Evolutionary conservation across 2,888 invertebrate genomes (phyloP), one percentile per base, ranked within the genome.

Genomic region (Eupithecia subumbrata): DNA sequence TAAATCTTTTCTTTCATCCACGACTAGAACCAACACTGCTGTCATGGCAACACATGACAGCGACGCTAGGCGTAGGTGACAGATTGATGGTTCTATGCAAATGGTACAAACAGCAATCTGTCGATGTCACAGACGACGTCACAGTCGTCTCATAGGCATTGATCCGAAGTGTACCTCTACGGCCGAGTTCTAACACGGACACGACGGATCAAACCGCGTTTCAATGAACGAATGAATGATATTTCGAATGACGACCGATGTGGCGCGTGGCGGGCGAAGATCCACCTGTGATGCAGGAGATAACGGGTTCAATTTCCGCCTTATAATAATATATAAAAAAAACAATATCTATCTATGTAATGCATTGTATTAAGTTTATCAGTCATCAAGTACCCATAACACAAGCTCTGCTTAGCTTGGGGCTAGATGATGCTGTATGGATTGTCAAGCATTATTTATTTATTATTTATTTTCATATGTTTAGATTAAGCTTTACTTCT

Each of bases 41-140:
- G 22, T 0, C 60, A 60, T 60, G 60, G 5, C 60, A 60, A 14
- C 60, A 25, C 60, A 60, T 60, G 60, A 14, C 60, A 60, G 25
- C 60, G 60, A 60, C 2, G 60, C 25, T 25, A 60, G 60, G 22
- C 22, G 63, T 14, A 25, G 63, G 63, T 66, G 66, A 66, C 66
- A n/a, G 66, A 66, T 66, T 30, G 66, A 66, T 66, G 37, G 67
- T 67, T 14, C 40, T 67, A 67, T 67, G 67, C 67, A 40, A 67
- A 67, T 67, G 67, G n/a, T 37, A 37, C 37, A 37, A 67, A 64
- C 64, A 64, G 30, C 64, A 64, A 64, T 64, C 64, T 67, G 40
- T n/a, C 40, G 12, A 18, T 64, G 64, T 64, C 34, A 37, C 40
- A 34, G 64, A 34, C 64, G 64, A 34, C 64, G 40, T 37, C 37